Conservation (phyloP, 1,140 invertebrate genomes). For the Orussus abietinus region DNA sequence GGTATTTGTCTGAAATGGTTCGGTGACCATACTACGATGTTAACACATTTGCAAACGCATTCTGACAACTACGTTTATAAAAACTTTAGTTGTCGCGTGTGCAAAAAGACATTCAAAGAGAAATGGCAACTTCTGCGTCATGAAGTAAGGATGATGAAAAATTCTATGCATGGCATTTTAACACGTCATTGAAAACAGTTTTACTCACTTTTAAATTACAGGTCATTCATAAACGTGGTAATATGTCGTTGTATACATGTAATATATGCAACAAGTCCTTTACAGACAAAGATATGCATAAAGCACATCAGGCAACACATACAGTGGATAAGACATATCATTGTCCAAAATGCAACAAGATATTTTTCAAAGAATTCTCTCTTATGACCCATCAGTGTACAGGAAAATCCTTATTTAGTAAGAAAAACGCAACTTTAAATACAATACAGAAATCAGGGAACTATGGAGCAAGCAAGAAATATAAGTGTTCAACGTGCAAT, state of each 20-base stretch:
- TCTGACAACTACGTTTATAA: slow-evolving; percentile 30
- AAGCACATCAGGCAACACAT: slow-evolving; percentile 34
- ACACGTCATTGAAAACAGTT: no score
- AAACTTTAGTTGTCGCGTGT: slow-evolving; percentile 29
- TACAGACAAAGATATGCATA: slow-evolving; percentile 27
- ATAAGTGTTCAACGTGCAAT: slow-evolving; percentile 33
- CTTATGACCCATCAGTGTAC: slow-evolving; percentile 36
- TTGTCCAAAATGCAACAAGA: slow-evolving; percentile 40
- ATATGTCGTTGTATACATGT: slow-evolving; percentile 21
- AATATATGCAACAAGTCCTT: slow-evolving; percentile 31
- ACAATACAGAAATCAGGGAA: slow-evolving; percentile 14
- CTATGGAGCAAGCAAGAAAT: slow-evolving; percentile 24
- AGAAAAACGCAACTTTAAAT: slow-evolving; percentile 21
- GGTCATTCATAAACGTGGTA: slow-evolving; percentile 32
- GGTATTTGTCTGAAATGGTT: slow-evolving; percentile 39
- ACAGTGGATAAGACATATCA: slow-evolving; percentile 37
- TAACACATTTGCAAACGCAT: slow-evolving; percentile 37
- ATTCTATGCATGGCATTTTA: slow-evolving; percentile 1
- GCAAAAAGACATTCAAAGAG: slow-evolving; percentile 41
- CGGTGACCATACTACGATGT: slow-evolving; percentile 37
- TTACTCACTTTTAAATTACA: no score
- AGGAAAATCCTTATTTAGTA: slow-evolving; percentile 14
- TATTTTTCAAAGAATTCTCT: slow-evolving; percentile 43
- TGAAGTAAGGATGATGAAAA: slow-evolving; percentile 22
- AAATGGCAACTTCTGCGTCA: slow-evolving; percentile 39